A percentile compares a stretch with the other conserved stretches of the same genome.
Conservation (phyloP, 2,113 vertebrate genomes). For the Bolborhynchus lineola region DNA sequence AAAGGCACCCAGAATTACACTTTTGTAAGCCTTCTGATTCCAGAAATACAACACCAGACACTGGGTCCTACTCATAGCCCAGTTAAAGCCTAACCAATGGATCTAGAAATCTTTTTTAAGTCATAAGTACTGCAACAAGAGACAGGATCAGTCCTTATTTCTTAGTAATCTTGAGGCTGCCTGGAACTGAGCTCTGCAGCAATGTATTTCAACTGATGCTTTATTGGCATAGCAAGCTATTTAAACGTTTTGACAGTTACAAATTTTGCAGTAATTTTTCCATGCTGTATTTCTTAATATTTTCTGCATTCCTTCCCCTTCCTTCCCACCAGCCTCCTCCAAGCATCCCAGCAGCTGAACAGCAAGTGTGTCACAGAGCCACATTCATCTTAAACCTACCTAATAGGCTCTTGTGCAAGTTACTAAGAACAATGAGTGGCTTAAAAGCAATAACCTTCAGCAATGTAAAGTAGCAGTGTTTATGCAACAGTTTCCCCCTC, state of each 20-base stretch:
- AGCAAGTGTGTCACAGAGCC: background rate
- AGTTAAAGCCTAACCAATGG: background rate
- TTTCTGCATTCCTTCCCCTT: conserved; percentile 1
- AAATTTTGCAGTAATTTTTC: background rate
- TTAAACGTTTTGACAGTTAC: conserved; percentile 35
- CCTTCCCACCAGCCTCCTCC: background rate
- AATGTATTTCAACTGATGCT: background rate
- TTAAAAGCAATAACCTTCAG: background rate
- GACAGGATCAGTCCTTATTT: background rate
- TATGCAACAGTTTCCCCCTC: background rate
- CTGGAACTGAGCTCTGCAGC: background rate
- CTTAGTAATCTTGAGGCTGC: background rate
- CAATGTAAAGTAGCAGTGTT: background rate
- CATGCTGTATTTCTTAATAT: background rate
- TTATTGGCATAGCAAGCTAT: conserved; percentile 7
- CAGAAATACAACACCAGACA: background rate
- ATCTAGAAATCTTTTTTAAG: background rate
- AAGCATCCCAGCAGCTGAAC: background rate
- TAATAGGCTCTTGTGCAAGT: background rate
- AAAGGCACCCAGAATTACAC: background rate
- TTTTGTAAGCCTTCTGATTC: background rate
- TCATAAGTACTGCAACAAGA: background rate
- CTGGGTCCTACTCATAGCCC: background rate
- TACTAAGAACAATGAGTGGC: background rate
- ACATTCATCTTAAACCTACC: background rate